Evolutionary conservation across 2,113 vertebrate genomes (phyloP).

Genomic region (Sinocyclocheilus maitianheensis): DNA sequence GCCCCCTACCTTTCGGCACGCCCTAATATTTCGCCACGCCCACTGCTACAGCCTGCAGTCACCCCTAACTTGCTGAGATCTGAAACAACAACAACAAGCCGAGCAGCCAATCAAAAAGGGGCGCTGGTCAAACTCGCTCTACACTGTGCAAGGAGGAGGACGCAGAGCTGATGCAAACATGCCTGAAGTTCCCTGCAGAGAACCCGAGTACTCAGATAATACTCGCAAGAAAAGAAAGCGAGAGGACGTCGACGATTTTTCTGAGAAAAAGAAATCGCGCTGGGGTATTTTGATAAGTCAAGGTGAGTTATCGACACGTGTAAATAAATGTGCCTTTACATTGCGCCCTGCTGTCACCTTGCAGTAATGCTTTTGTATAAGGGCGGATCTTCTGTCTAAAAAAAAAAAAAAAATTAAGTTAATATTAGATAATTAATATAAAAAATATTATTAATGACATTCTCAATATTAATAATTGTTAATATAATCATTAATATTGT

Average conservation of each 20-base stretch:
- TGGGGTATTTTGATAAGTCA: conserved; percentile 95
- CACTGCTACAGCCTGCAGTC: too few species aligned
- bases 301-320: conserved; percentile 77
- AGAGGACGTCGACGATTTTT: conserved; percentile 67
- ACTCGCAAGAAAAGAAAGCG: conserved; percentile 71
- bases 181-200: conserved; percentile 70
- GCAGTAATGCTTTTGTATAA: background rate
- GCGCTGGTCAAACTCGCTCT: conserved; percentile 1
- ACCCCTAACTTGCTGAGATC: background rate
- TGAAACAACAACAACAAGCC: conserved; percentile 59
- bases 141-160: conserved; percentile 49
- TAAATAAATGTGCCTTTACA: conserved; percentile 5
- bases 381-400: background rate
- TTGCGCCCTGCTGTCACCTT: background rate
- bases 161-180: conserved; percentile 64
- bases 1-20: too few species aligned
- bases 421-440: background rate
- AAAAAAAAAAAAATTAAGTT: background rate
- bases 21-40: too few species aligned
- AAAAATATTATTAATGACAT: background rate
- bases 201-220: conserved; percentile 62
- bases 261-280: conserved; percentile 79
- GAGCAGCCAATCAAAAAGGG: conserved; percentile 41
- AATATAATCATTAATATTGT: background rate
- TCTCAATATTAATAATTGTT: background rate